A percentile compares a stretch with the other conserved stretches of the same genome.
phyloP scores from a whole-genome alignment of 2,797 vertebrate genomes.

The Acanthurus leucopareius region DNA sequence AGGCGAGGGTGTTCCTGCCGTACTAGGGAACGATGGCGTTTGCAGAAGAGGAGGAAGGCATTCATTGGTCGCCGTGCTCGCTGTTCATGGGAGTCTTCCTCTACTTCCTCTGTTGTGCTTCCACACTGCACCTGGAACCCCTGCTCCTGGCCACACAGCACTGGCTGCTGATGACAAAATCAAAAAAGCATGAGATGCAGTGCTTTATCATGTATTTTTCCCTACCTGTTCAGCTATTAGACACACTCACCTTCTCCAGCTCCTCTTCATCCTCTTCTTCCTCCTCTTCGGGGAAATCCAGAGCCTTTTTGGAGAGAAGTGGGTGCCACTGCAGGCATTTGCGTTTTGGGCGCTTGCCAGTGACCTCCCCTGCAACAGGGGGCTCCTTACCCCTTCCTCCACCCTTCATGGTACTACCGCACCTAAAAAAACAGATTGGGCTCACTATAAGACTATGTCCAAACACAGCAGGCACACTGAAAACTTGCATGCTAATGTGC shows the following conservation, averaged over 20 bases:
- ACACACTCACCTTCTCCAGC: conserved; percentile 90
- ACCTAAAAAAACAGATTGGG: conserved; percentile 69
- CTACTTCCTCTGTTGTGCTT: conserved; percentile 84
- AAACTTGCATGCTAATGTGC: neutral
- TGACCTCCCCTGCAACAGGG: conserved; percentile 91
- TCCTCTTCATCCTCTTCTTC: conserved; percentile 98
- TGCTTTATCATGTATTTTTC: neutral
- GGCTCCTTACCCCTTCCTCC: conserved; percentile 95
- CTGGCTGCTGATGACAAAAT: conserved; percentile 66
- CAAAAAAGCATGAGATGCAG: neutral
- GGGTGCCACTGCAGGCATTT: conserved; percentile 99
- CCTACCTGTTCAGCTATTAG: neutral
- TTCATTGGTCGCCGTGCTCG: conserved; percentile 98
- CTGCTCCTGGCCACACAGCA: conserved; percentile 71
- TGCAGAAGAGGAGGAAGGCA: conserved; percentile 98
- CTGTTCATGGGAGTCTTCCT: conserved; percentile 94
- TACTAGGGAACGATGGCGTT: conserved; percentile 98
- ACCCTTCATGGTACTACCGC: conserved; percentile 97
- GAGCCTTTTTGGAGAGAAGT: conserved; percentile 95
- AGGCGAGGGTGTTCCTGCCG: conserved; percentile 97
- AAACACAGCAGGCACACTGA: neutral
- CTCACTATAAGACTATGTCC: conserved; percentile 3
- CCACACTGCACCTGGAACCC: conserved; percentile 86
- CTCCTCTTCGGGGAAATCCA: conserved; percentile 98
- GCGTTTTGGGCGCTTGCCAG: conserved; percentile 95